Evolutionary conservation across 2,888 invertebrate species (phyloP).

Genomic region (Cecidostiba fungosa): DNA sequence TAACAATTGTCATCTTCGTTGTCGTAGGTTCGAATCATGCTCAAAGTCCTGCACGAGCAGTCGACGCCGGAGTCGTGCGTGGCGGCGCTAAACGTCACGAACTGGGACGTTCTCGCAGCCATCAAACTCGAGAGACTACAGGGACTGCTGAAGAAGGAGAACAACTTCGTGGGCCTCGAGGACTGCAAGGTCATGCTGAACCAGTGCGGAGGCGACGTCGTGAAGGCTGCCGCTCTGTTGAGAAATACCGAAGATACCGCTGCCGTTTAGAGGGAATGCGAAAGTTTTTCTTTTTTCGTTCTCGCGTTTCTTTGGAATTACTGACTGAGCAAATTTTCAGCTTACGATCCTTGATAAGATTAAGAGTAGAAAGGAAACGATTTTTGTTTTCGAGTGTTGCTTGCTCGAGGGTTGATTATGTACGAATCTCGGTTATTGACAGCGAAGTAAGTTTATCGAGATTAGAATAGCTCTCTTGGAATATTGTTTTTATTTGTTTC

Average conservation of each 20-base stretch:
- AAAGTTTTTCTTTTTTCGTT: conserved; percentile 15
- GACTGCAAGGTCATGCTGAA: conserved; percentile 77
- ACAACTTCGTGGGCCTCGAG: conserved; percentile 76
- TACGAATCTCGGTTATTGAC: not conserved
- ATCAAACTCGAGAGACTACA: conserved; percentile 90
- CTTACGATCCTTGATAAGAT: not conserved
- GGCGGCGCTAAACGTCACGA: conserved; percentile 89
- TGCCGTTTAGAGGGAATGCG: conserved; percentile 71
- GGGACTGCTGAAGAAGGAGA: conserved; percentile 76
- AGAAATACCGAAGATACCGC: conserved; percentile 77
- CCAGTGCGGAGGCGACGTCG: conserved; percentile 77
- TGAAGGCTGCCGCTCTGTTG: conserved; percentile 77
- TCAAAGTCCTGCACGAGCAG: conserved; percentile 86
- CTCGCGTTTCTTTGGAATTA: not conserved
- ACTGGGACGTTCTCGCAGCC: conserved; percentile 94
- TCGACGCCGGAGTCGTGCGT: conserved; percentile 88
- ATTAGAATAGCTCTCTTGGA: not conserved
- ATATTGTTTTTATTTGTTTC: conserved; percentile 23
- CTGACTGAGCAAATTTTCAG: conserved; percentile 18
- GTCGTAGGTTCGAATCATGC: conserved; percentile 91
- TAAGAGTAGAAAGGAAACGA: not conserved
- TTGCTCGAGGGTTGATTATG: not conserved
- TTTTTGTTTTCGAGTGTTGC: conserved; percentile 7
- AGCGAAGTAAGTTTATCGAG: conserved; percentile 24
- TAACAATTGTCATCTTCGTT: not conserved